Base-by-base conservation (phyloP, 2,797 vertebrate species). In the Xerus rutilus region DNA sequence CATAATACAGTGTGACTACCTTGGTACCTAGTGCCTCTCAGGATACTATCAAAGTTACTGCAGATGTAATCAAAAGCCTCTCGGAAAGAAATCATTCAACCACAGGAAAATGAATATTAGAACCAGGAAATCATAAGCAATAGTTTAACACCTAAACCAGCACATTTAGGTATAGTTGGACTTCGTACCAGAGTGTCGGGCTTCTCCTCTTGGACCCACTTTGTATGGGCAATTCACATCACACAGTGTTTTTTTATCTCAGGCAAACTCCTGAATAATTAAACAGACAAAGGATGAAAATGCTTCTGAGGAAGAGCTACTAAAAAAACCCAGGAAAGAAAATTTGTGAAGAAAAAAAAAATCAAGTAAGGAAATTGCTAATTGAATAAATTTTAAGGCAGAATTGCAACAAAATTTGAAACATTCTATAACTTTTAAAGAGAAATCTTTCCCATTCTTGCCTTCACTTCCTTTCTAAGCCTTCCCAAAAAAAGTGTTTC, bases 341-440 rank as follows among this genome's bases (percentile, higher is more conserved):
- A 64, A 78, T 43, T 12, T 82, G 20, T 92, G 45, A 79, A 79
- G 9, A 43, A 54, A 87, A 70, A 77, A 30, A 7, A 5, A 74
- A 72, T 15, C 81, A 15, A 32, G 0, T 7, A 69, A 87, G 12
- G 30, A 89, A 95, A 85, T 28, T 74, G 83, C 30, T 67, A 21
- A 76, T 7, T 45, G 17, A 81, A 67, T 73, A 59, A 3, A 76
- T 64, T 92, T 39, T 93, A 32, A 93, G 76, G 47, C 9, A 78
- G 35, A 35, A 86, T 92, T 93, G 84, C 85, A 72, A 73, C 7
- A 89, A 78, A 81, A 28, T 69, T 85, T 62, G 32, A 69, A 82
- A 73, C 8, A 45, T 70, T 84, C 23, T 88, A 5, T 81, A 89
- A 91, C 0, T 45, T 87, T 92, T n/a, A 35, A 10, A 3, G 11